These are phyloP conservation scores for Erebia epiphron DNA, from an alignment of 2,888 invertebrate species.

Conservation along the genomic window DNA sequence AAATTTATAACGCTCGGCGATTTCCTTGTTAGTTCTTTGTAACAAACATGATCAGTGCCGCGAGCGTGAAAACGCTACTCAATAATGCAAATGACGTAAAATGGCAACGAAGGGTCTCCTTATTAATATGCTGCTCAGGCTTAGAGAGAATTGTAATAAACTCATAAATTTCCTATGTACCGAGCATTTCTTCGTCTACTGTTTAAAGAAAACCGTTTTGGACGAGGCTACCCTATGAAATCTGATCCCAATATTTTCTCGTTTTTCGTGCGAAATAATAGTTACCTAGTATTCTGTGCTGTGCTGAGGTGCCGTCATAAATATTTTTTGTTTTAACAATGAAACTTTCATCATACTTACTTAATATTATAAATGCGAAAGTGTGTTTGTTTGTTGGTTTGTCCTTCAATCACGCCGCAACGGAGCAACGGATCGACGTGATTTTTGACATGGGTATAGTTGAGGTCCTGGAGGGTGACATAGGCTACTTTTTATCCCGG, in stretches of 20 bases:
- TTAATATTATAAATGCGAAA: too few relatives aligned
- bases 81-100: conserved; percentile 23
- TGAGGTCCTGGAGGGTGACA: too few relatives aligned
- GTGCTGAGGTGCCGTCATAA: background rate
- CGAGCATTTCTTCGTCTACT: background rate
- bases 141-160: conserved; percentile 20
- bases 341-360: too few relatives aligned
- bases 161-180: conserved; percentile 16
- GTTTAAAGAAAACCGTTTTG: conserved; percentile 12
- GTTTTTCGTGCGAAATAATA: background rate
- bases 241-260: background rate
- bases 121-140: conserved; percentile 20
- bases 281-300: background rate
- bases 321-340: background rate
- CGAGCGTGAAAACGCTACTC: conserved; percentile 25
- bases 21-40: background rate
- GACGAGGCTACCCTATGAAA: background rate
- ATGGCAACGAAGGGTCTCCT: conserved; percentile 18
- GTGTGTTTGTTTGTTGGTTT: too few relatives aligned
- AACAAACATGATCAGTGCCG: conserved; percentile 6
- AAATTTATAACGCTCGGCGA: background rate
- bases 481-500: too few relatives aligned
- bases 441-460: too few relatives aligned
- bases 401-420: too few relatives aligned
- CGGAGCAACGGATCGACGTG: too few relatives aligned